Evolutionary conservation across 2,113 vertebrate genomes (phyloP), one percentile per base, ranked within the genome.

Genomic region (Oncorhynchus tshawytscha): DNA sequence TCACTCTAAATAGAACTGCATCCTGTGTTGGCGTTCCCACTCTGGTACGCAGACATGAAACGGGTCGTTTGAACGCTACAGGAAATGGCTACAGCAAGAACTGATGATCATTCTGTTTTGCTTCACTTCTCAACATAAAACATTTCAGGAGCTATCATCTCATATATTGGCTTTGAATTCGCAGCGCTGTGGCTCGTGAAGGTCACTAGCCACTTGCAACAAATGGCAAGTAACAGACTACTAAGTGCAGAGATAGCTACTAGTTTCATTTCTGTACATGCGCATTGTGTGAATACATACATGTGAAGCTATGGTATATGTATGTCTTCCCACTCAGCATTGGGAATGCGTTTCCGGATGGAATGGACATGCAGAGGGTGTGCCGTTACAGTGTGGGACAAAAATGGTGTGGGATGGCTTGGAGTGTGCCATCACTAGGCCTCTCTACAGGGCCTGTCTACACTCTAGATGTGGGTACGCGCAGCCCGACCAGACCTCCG

Each of bases 401-500:
- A 62, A 82, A 81, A 84, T n/a, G n/a, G 59, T 8, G 59, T 70
- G 85, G 83, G 81, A 16, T 22, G 59, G 59, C 59, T 20, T 60
- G 5, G 59, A 60, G 59, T n/a, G 59, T 22, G 59, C 59, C 59
- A 22, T 62, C 59, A 8, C n/a, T 6, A 62, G 59, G 22, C n/a
- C n/a, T 13, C 5, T 20, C 54, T 62, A 84, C 79, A 0, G 34
- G 24, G 8, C 11, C 45, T 73, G 79, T 85, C 93, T 95, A 99
- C 80, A 97, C 94, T 92, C 97, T 99, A 74, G 97, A 96, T 51
- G 94, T 93, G 48, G 97, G 98, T 81, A 99, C 96, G 68, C 97
- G 93, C 27, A 99, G 93, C 82, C 97, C 98, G 39, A 98, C 96
- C 67, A 99, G 94, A 84, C 98, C 98, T n/a, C 98, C 98, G 0